Evolutionary conservation across 2,797 vertebrate genomes (phyloP), one percentile per base, ranked within the genome.

Genomic region (Ctenosaura bakeri): DNA sequence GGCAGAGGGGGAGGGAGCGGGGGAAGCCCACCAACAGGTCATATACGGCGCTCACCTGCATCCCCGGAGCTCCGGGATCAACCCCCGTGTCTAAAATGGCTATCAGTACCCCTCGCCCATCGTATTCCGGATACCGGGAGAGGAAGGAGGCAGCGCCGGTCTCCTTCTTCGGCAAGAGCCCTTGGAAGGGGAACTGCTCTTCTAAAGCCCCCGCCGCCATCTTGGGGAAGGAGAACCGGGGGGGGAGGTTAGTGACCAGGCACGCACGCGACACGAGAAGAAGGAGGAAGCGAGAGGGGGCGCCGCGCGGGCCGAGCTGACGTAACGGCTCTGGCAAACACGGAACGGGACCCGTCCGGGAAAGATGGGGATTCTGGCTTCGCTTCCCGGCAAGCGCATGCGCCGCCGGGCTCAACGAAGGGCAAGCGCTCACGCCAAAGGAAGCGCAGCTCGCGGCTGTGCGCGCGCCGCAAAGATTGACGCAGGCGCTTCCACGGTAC

Each of bases 11-110:
- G 54, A 46, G 7, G 77, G 38, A 71, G 4, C 52, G 10, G 38
- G 22, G 18, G 38, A 1, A 20, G 46, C 7, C 2, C 0, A 8
- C 76, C 76, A 78, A 50, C 42, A 78, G 76, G 76, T 42, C 7
- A 16, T 14, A 16, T 5, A 52, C 66, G 6, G 32, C 66, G 20
- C 14, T 92, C 78, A 99, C 99, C 99, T 99, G 99, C 98, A 99
- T 98, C 95, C 99, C 99, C 86, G 98, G 99, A 76, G 99, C 99
- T 89, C 99, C 99, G 0, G 99, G 99, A 86, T 99, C 99, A 93
- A 99, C 99, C 81, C 99, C 99, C 32, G 99, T 99, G 96, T 99
- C 99, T 91, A 99, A 97, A 83, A 99, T 97, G 0, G 99, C 99
- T 93, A 99, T 96, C 87, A 99, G 97, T 83, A 98, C 98, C 1